Percentiles rank a stretch among this genome's conserved stretches.
Conservation (phyloP, 1,140 invertebrate genomes). For the Heliconius eleuchia region DNA sequence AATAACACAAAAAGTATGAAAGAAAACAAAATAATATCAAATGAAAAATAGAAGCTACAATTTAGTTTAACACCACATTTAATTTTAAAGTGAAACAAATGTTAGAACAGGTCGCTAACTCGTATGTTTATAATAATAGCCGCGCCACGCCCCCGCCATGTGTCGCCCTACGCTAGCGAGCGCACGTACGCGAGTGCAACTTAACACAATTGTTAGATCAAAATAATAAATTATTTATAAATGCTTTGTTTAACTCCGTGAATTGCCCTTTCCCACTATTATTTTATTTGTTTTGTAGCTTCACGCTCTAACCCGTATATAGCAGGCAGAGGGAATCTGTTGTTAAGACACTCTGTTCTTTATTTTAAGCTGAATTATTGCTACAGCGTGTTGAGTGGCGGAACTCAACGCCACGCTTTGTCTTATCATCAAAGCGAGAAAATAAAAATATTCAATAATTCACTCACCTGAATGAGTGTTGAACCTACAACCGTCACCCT, state of each 20-base stretch:
- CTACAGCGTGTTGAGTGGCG: no score
- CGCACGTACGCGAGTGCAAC: background rate
- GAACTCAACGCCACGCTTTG: no score
- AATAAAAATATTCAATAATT: no score
- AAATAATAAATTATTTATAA: slow-evolving; percentile 19
- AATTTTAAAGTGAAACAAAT: slow-evolving; percentile 30
- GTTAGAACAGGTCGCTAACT: slow-evolving; percentile 22
- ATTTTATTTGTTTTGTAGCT: background rate
- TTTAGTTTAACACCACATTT: slow-evolving; percentile 18
- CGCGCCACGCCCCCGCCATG: slow-evolving; percentile 15
- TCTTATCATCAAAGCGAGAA: no score
- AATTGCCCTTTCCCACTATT: background rate
- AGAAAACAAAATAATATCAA: slow-evolving; percentile 1
- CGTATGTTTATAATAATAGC: slow-evolving; percentile 26
- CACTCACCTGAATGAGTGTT: no score
- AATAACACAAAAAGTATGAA: background rate
- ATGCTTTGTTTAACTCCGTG: background rate
- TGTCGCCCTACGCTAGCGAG: slow-evolving; percentile 1
- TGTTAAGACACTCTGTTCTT: no score
- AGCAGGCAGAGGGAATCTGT: no score
- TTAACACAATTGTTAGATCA: slow-evolving; percentile 15
- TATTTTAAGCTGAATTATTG: no score
- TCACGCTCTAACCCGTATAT: no score
- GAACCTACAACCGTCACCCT: no score
- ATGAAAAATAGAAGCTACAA: slow-evolving; percentile 1